phyloP scores from a whole-genome alignment of 2,797 vertebrate genomes.

The Cynodonichthys magdalenae region DNA sequence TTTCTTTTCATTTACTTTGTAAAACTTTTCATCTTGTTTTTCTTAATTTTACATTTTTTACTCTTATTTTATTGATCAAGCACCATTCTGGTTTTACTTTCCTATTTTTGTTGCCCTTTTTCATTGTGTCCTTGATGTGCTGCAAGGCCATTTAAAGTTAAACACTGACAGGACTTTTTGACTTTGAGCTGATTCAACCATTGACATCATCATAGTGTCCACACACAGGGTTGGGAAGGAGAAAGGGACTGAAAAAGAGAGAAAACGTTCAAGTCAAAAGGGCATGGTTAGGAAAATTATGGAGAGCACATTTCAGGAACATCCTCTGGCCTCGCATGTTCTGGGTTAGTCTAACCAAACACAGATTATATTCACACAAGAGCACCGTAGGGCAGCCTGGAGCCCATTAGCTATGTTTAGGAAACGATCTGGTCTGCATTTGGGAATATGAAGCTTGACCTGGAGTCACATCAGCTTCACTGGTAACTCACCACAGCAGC shows the following conservation, averaged over 20 bases:
- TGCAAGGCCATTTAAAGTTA: conserved; percentile 51
- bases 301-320: conserved; percentile 37
- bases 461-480: conserved; percentile 52
- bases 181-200: conserved; percentile 74
- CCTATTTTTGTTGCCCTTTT: conserved; percentile 27
- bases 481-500: conserved; percentile 20
- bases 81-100: not conserved
- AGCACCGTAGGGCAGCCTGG: conserved; percentile 45
- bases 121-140: conserved; percentile 27
- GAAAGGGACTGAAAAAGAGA: conserved; percentile 20
- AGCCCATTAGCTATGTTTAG: conserved; percentile 69
- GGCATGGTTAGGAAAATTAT: conserved; percentile 47
- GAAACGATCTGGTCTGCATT: conserved; percentile 66
- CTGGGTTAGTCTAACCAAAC: conserved; percentile 47
- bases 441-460: conserved; percentile 51
- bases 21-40: conserved; percentile 12
- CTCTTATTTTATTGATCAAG: conserved; percentile 3
- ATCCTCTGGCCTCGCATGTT: conserved; percentile 37
- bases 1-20: conserved; percentile 6
- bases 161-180: conserved; percentile 74
- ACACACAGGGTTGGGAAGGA: conserved; percentile 9
- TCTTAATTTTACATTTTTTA: conserved; percentile 11
- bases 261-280: conserved; percentile 44
- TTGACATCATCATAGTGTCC: conserved; percentile 61
- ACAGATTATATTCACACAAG: conserved; percentile 32